Evolutionary conservation across 1,140 invertebrate species (phyloP).

Genomic region (Schlechtendalia chinensis): DNA sequence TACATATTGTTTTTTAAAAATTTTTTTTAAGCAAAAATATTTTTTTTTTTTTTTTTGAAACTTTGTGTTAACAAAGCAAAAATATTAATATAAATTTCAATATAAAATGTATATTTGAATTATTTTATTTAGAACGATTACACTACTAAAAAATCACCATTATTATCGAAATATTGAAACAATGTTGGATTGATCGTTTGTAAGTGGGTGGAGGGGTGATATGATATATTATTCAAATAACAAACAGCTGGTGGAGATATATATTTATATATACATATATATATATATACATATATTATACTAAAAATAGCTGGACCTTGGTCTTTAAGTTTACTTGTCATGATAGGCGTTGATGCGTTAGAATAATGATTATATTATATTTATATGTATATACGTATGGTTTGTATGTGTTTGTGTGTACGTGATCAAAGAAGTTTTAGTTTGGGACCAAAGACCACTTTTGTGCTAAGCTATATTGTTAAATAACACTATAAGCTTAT

Average conservation of each 20-base stretch:
- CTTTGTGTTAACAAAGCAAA: no score
- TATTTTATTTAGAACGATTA: no score
- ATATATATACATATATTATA: neutral
- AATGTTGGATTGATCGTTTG: no score
- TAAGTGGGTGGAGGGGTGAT: no score
- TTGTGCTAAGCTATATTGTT: neutral
- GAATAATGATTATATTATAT: neutral
- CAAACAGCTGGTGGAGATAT: neutral
- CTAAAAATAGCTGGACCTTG: neutral
- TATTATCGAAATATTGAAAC: no score
- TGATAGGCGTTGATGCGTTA: neutral
- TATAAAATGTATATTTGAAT: no score
- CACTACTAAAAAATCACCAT: no score
- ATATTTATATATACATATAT: no score
- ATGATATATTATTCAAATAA: neutral
- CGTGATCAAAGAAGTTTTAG: slow-evolving; percentile 3
- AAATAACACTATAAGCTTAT: neutral
- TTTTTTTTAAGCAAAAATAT: no score
- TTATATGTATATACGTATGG: neutral
- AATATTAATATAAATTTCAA: no score
- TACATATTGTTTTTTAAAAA: no score
- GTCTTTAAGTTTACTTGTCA: neutral
- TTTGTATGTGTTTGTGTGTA: neutral
- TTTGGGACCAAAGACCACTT: neutral
- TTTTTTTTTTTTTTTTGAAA: no score